These are phyloP conservation scores for Saturnia japonica DNA, from an alignment of 2,888 invertebrate genomes.

Conservation along the genomic window DNA sequence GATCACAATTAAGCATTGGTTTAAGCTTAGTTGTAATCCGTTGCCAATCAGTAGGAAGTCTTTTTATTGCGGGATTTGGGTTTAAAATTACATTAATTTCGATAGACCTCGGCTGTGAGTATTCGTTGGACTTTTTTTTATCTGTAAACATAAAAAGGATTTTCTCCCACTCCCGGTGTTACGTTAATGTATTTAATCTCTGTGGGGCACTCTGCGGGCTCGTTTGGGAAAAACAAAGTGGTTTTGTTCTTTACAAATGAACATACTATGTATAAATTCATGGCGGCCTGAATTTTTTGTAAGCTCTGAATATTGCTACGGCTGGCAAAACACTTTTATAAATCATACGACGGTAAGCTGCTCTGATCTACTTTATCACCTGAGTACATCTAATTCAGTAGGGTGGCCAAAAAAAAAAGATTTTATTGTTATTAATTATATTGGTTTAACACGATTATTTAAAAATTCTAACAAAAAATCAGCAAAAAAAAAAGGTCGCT, in stretches of 20 bases:
- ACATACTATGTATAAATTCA: not conserved
- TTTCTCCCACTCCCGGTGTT: constrained; percentile 11
- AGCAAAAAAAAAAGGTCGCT: too few species aligned
- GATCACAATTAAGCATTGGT: constrained; percentile 4
- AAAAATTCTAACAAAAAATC: too few species aligned
- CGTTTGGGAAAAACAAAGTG: constrained; percentile 15
- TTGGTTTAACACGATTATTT: too few species aligned
- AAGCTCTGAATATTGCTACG: not conserved
- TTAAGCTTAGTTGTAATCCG: constrained; percentile 29
- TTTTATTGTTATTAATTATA: too few species aligned
- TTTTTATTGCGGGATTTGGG: constrained; percentile 38
- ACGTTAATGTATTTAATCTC: constrained; percentile 14
- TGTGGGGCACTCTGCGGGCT: constrained; percentile 11
- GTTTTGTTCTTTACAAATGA: constrained; percentile 7
- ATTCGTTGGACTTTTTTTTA: not conserved
- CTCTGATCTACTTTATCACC: too few species aligned
- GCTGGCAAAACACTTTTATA: not conserved
- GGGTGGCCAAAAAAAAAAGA: too few species aligned
- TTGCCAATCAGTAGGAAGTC: constrained; percentile 41
- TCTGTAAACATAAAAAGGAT: constrained; percentile 14
- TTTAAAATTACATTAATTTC: constrained; percentile 49
- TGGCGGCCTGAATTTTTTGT: not conserved
- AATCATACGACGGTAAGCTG: not conserved
- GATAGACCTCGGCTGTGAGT: constrained; percentile 15
- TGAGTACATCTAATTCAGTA: too few species aligned